These are phyloP conservation scores for Machimus rusticus DNA, from an alignment of 2,888 invertebrate species.

Conservation along the genomic window DNA sequence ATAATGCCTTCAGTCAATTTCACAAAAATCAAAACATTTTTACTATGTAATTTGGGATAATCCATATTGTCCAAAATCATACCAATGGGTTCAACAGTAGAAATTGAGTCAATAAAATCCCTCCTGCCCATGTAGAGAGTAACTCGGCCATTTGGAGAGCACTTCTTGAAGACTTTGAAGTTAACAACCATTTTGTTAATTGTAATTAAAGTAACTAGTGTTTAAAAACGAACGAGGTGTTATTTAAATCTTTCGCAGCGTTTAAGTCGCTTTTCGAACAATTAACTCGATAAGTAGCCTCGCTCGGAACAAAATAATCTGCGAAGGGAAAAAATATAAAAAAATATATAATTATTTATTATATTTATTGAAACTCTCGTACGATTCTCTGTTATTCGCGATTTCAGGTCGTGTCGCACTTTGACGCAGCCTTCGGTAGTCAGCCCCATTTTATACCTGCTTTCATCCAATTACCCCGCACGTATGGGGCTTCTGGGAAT, in stretches of 20 bases:
- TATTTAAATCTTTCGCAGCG: constrained; percentile 18
- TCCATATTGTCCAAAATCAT: constrained; percentile 41
- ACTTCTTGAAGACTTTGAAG: constrained; percentile 91
- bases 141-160: constrained; percentile 86
- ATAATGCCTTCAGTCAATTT: background rate
- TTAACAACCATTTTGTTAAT: constrained; percentile 79
- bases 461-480: constrained; percentile 30
- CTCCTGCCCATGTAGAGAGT: constrained; percentile 85
- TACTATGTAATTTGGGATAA: background rate
- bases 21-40: background rate
- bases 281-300: constrained; percentile 7
- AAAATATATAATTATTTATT: background rate
- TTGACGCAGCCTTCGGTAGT: background rate
- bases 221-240: background rate
- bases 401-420: constrained; percentile 12
- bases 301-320: constrained; percentile 27
- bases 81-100: constrained; percentile 87
- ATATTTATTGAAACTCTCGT: background rate
- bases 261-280: constrained; percentile 3
- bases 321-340: background rate
- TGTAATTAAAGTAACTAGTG: background rate
- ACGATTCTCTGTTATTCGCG: constrained; percentile 5
- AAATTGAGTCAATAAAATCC: constrained; percentile 88
- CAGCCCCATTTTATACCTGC: constrained; percentile 4
- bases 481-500: constrained; percentile 5